Base-by-base conservation (phyloP, 2,113 vertebrate genomes). In the Phaethon lepturus region DNA sequence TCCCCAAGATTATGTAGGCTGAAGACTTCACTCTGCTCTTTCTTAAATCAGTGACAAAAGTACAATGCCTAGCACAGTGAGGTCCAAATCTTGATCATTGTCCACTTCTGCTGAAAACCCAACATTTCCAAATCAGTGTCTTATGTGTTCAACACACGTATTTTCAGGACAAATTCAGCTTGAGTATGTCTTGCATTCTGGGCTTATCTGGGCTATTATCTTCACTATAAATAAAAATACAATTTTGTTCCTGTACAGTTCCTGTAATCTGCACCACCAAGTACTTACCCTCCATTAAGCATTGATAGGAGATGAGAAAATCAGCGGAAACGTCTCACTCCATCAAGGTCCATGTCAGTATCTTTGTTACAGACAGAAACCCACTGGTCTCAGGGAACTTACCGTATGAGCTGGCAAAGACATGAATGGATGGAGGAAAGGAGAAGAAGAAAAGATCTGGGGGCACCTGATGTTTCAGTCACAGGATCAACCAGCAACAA, bases 271-370 rank as follows among this genome's bases (percentile, higher is more conserved):
- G 19, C 1, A 0, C n/a, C 86, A 31, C 15, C 15, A 62, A 33
- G 50, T 47, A 56, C 67, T 93, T 86, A 26, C 11, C 23, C 17
- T 88, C 33, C 10, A 40, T 38, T 84, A 93, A 45, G 15, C 55
- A 56, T 25, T 81, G 50, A 56, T 0, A 1, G 59, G 59, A 71
- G 25, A 71, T 25, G 20, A 9, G 23, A 90, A 88, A 90, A 92
- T 74, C 42, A 71, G 2, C 5, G 42, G 24, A 66, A 64, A 80
- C 0, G 0, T 71, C 52, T 55, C 42, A 33, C 11, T 82, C 31
- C 20, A 12, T 25, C 31, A 53, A 68, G 24, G 25, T 64, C 24
- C 19, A 16, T 33, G 31, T 35, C 44, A 74, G 18, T 64, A 28
- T 38, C 33, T 72, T 64, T 69, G 42, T 38, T 71, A 50, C n/a